Evolutionary conservation across 2,797 vertebrate genomes (phyloP).

Genomic region (Microcaecilia unicolor): DNA sequence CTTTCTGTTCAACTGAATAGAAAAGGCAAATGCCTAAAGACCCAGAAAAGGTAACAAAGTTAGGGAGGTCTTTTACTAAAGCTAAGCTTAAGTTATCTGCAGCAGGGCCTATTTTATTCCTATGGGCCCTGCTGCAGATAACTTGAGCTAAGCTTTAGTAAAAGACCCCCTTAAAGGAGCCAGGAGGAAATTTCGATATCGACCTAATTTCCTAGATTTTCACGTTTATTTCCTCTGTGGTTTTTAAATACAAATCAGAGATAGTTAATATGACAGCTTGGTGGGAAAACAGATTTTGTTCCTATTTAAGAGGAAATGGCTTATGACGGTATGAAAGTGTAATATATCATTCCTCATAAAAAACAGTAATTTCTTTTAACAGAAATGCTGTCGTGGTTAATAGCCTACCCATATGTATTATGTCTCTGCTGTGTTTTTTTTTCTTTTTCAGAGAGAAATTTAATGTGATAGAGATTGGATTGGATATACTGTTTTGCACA

Average conservation of each 20-base stretch:
- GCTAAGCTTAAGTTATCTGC: no score
- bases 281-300: constrained; percentile 34
- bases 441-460: constrained; percentile 17
- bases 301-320: constrained; percentile 37
- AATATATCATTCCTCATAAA: constrained; percentile 23
- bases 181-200: constrained; percentile 1
- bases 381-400: constrained; percentile 23
- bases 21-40: background rate
- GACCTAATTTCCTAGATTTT: constrained; percentile 15
- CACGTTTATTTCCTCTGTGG: constrained; percentile 6
- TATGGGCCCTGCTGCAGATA: no score
- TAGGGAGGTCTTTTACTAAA: no score
- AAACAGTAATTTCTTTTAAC: constrained; percentile 16
- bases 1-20: constrained; percentile 9
- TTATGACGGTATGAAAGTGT: constrained; percentile 13
- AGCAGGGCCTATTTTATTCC: no score
- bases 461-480: constrained; percentile 18
- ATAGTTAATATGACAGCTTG: constrained; percentile 22
- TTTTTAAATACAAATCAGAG: constrained; percentile 32
- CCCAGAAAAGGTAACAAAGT: background rate
- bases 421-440: constrained; percentile 26
- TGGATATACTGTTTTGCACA: constrained; percentile 16
- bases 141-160: no score
- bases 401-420: constrained; percentile 15
- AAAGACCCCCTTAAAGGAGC: no score